phyloP scores from a whole-genome alignment of 2,797 vertebrate genomes.

The Amblyraja radiata region DNA sequence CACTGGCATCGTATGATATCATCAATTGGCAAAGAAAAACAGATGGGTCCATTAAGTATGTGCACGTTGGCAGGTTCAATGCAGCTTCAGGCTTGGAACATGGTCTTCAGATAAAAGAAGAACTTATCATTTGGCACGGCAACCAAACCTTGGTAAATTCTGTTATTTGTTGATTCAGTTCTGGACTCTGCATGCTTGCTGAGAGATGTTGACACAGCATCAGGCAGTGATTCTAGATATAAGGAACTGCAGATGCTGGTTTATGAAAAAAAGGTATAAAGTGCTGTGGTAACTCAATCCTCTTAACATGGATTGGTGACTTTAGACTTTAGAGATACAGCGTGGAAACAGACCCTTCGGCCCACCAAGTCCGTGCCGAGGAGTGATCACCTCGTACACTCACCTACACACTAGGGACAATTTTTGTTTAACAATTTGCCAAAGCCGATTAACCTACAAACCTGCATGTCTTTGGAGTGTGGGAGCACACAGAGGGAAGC shows the following conservation, averaged over 20 bases:
- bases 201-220: background rate
- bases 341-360: no score
- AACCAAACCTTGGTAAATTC: slow-evolving; percentile 42
- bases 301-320: no score
- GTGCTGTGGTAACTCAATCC: no score
- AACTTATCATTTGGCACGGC: slow-evolving; percentile 46
- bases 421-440: no score
- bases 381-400: no score
- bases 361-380: no score
- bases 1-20: slow-evolving; percentile 48
- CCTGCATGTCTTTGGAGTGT: no score
- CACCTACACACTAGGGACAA: no score
- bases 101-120: slow-evolving; percentile 45
- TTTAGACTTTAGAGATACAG: no score
- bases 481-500: no score
- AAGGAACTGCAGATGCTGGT: no score
- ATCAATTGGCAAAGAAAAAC: slow-evolving; percentile 50
- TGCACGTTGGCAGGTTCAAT: slow-evolving; percentile 49
- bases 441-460: no score
- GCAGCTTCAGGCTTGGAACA: slow-evolving; percentile 43
- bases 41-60: slow-evolving; percentile 42
- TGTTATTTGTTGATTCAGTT: background rate
- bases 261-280: background rate
- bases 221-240: background rate
- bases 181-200: background rate